Base-by-base conservation (phyloP, 2,797 vertebrate genomes). In the Melanotaenia trifasciata region DNA sequence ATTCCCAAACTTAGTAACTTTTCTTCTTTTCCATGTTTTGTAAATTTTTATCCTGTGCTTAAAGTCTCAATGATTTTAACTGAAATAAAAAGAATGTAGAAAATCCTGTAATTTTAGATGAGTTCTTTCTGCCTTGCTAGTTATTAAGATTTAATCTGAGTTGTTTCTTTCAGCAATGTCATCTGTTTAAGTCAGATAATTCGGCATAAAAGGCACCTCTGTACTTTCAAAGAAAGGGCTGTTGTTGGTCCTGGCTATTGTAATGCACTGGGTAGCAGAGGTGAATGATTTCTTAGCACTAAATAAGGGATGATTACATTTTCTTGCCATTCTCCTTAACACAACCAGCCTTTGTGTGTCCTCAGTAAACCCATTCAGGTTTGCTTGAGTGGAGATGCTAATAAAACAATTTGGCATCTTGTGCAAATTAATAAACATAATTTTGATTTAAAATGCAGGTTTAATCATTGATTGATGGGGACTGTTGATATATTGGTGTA, bases 241-340 rank as follows among this genome's bases (percentile, higher is more conserved):
- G 14, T 45, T 61, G 69, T 76, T 68, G 38, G 43, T 68, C 1
- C 38, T 9, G 13, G 20, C 12, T 68, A 8, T 11, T 83, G 77
- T 79, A 76, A 0, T 69, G 80, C 78, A 69, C 61, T 84, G 57
- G 66, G 12, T 66, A 32, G 67, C 13, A 38, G 64, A 5, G 8
- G 56, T 33, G 58, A 64, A n/a, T 76, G 75, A 67, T 32, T 64
- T 78, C 18, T 33, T 20, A 40, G 74, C 32, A 59, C 30, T 71
- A 85, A 89, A 91, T 88, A 76, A 70, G 80, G 83, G 75, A 71
- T 77, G 9, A 47, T 43, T 70, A 64, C 58, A 64, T 3, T 1
- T 64, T 43, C 24, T 58, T 67, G 43, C 67, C 3, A 6, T 26
- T 71, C 40, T 38, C 43, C 6, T 13, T 16, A 60, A 59, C 28